Conservation (phyloP, 2,888 invertebrate species). For the Clivina fossor region DNA sequence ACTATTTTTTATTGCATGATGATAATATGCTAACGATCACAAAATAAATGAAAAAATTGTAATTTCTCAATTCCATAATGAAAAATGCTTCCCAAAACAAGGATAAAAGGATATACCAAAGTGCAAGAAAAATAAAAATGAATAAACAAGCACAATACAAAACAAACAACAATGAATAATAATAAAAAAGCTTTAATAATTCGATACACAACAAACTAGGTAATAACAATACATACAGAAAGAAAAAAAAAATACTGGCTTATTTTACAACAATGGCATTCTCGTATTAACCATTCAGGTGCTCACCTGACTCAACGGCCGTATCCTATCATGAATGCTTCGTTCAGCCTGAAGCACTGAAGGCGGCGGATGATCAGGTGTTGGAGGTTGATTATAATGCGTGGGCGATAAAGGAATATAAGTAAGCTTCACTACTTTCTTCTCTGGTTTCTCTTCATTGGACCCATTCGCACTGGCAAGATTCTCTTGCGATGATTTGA, state of each 20-base stretch:
- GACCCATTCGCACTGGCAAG: constrained; percentile 34
- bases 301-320: constrained; percentile 88
- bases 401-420: constrained; percentile 80
- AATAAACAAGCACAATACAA: constrained; percentile 25
- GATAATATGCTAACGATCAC: too few relatives aligned
- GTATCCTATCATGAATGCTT: constrained; percentile 86
- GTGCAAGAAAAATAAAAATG: constrained; percentile 21
- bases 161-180: constrained; percentile 34
- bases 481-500: constrained; percentile 50
- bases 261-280: constrained; percentile 36
- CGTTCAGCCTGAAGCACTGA: constrained; percentile 85
- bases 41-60: too few relatives aligned
- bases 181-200: constrained; percentile 29
- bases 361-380: constrained; percentile 93
- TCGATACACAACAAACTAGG: constrained; percentile 36
- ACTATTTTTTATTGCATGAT: too few relatives aligned
- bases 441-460: constrained; percentile 32
- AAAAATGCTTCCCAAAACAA: too few relatives aligned
- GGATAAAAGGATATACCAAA: too few relatives aligned
- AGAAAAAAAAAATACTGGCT: constrained; percentile 33
- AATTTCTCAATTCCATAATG: too few relatives aligned
- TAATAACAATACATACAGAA: constrained; percentile 39
- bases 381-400: constrained; percentile 88
- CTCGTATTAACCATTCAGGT: constrained; percentile 44
- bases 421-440: constrained; percentile 38